Evolutionary conservation across 2,797 vertebrate genomes (phyloP), one percentile per base, ranked within the genome.

Genomic region (Momotus momota): DNA sequence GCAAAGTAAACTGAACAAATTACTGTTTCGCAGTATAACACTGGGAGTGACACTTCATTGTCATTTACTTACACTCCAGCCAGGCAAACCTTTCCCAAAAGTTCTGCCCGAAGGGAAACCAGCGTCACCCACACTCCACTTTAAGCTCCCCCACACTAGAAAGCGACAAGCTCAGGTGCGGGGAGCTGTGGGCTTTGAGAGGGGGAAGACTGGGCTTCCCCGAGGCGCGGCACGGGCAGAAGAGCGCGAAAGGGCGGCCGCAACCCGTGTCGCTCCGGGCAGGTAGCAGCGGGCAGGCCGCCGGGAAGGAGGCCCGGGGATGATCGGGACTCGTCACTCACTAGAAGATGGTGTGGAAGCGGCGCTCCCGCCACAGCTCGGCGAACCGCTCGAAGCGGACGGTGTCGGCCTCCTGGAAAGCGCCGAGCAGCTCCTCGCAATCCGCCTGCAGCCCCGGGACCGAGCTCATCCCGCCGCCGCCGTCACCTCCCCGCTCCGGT

Each of bases 351-450:
- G 98, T 96, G 10, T 98, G 97, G 84, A 99, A 99, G 49, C 99
- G 98, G 96, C 98, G 98, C 51, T 98, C 98, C 93, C 96, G 98
- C 99, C 99, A 99, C 48, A 99, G 96, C n/a, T 95, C 88, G 7
- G 98, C 95, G 96, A 99, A 99, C 15, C 97, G 88, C 97, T 99
- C 98, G 93, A 98, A 99, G 17, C 99, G 99, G 77, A 99, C 98
- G 2, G 98, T 99, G 3, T 98, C 98, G 0, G 97, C 98, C 52
- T 88, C 40, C 91, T 98, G 98, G 97, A 99, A 99, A 31, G 98
- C 98, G 15, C 94, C 81, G 23, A 99, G 98, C 92, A 99, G 96
- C 83, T 97, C 92, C 92, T 99, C 99, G 8, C 97, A 99, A 79
- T 99, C 99, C 1, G 80, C n/a, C 62, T 96, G 97, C 81, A 99